Percentiles rank a stretch among this genome's conserved stretches.
phyloP scores from a whole-genome alignment of 2,113 vertebrate genomes.

The Corythornis cristatus region DNA sequence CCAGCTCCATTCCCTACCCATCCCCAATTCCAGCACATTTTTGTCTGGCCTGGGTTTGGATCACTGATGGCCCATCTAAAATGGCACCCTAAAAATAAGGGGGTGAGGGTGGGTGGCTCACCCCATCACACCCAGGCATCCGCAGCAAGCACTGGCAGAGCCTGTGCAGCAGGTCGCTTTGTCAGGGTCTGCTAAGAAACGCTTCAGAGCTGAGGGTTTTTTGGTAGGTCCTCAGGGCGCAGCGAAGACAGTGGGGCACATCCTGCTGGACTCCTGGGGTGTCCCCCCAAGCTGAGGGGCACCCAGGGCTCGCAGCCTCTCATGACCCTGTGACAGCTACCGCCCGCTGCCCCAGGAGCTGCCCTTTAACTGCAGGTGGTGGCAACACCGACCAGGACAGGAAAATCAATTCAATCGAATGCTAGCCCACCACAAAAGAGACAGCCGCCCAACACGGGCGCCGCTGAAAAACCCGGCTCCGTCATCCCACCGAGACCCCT shows the following conservation, averaged over 20 bases:
- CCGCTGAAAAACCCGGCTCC: background rate
- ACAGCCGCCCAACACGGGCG: background rate
- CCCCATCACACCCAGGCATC: background rate
- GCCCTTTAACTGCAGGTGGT: background rate
- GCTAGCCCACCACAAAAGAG: background rate
- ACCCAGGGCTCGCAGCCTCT: background rate
- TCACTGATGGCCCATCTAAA: background rate
- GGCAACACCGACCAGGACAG: background rate
- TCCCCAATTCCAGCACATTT: background rate
- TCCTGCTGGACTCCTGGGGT: background rate
- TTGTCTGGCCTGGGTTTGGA: background rate
- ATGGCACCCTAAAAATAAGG: background rate
- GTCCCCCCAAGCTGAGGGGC: fast-evolving
- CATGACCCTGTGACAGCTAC: fast-evolving
- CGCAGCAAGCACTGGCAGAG: background rate
- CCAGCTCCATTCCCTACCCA: background rate
- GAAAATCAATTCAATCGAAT: background rate
- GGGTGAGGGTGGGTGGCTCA: background rate
- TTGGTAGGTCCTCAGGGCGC: background rate
- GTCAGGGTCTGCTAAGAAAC: fast-evolving
- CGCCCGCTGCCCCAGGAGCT: background rate
- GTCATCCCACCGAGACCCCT: background rate
- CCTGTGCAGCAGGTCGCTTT: too few species aligned
- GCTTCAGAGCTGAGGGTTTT: background rate
- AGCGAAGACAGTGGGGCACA: fast-evolving